A percentile compares a stretch with the other conserved stretches of the same genome.
phyloP scores from a whole-genome alignment of 2,113 vertebrate species.

The Fukomys damarensis region DNA sequence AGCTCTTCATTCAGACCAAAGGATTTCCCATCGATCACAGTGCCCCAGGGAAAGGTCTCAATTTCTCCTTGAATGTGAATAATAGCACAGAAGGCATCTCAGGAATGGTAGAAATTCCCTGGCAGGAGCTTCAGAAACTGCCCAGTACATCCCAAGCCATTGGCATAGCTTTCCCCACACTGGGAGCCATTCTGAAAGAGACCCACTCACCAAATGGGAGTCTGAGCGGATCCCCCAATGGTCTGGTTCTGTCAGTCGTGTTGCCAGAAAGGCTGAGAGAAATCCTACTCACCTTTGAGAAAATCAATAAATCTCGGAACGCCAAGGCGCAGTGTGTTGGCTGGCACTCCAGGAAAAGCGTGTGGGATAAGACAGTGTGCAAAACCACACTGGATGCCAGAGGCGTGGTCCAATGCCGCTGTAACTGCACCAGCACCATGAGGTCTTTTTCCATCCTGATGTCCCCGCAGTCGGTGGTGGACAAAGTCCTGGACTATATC shows the following conservation, averaged over 20 bases:
- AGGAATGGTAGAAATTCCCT: constrained; percentile 82
- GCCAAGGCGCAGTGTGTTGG: constrained; percentile 86
- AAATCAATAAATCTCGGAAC: constrained; percentile 79
- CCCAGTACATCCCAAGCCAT: constrained; percentile 77
- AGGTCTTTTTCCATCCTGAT: constrained; percentile 92
- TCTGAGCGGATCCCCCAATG: constrained; percentile 77
- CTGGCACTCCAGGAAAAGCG: constrained; percentile 87
- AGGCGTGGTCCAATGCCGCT: constrained; percentile 84
- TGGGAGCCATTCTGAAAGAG: constrained; percentile 87
- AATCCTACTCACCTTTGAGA: constrained; percentile 85
- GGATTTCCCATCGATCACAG: constrained; percentile 72
- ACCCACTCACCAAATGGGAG: neutral
- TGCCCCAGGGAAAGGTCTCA: constrained; percentile 70
- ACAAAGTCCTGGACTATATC: constrained; percentile 78
- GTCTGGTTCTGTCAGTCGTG: constrained; percentile 86
- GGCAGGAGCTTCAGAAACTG: constrained; percentile 76
- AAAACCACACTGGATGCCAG: neutral
- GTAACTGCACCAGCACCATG: constrained; percentile 75
- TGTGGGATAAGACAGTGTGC: constrained; percentile 88
- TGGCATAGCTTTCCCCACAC: constrained; percentile 83
- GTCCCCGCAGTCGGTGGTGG: constrained; percentile 78
- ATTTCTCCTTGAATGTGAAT: constrained; percentile 74
- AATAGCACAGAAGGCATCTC: constrained; percentile 55
- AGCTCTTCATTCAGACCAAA: constrained; percentile 83
- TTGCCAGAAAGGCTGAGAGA: constrained; percentile 74